Evolutionary conservation across 2,113 vertebrate species (phyloP).

Genomic region (Phalacrocorax aristotelis): DNA sequence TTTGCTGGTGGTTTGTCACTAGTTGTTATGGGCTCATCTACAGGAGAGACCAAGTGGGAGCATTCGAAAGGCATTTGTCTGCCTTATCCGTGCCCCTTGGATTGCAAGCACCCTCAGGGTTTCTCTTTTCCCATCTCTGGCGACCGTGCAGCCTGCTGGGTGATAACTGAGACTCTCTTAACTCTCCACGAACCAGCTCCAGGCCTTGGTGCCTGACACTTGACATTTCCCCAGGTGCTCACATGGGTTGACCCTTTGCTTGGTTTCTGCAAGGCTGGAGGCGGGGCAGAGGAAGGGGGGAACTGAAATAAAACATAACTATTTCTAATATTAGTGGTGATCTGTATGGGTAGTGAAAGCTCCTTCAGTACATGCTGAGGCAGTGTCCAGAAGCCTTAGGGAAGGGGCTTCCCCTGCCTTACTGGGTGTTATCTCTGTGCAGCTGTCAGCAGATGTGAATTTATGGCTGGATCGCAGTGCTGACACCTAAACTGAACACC

Average conservation of each 20-base stretch:
- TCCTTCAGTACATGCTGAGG: background rate
- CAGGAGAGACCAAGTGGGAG: background rate
- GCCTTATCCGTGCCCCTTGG: background rate
- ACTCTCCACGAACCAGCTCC: background rate
- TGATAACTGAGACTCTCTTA: constrained; percentile 26
- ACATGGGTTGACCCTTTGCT: background rate
- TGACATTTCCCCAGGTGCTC: constrained; percentile 18
- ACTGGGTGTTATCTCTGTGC: background rate
- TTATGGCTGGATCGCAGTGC: background rate
- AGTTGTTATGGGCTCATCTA: background rate
- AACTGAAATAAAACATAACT: background rate
- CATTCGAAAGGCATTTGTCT: background rate
- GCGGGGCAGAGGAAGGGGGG: background rate
- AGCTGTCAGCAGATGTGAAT: background rate
- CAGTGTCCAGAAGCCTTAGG: background rate
- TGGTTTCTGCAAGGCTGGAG: background rate
- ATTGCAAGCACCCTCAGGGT: background rate
- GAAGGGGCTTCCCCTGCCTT: background rate
- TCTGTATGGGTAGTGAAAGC: background rate
- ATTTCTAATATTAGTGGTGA: background rate
- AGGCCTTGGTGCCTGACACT: background rate
- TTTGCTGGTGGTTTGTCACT: constrained; percentile 27
- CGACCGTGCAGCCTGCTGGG: background rate
- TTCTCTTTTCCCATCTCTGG: constrained; percentile 14
- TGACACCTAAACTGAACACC: background rate